Evolutionary conservation across 2,888 invertebrate genomes (phyloP).

Genomic region (Tricholauxania praeusta): DNA sequence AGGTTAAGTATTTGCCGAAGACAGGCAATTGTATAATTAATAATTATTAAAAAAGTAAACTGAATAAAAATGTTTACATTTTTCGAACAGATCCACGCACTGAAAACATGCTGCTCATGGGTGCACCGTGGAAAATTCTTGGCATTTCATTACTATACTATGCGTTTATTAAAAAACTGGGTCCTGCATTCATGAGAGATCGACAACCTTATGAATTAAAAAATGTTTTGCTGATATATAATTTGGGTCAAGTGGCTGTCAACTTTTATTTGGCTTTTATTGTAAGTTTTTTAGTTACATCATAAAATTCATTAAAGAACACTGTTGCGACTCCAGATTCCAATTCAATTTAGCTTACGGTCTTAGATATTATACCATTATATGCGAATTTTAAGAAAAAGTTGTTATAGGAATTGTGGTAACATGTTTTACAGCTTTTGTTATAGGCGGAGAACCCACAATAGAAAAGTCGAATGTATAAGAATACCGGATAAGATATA

Average conservation of each 20-base stretch:
- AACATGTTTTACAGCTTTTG: too few species aligned
- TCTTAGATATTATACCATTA: background rate
- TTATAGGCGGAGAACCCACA: too few species aligned
- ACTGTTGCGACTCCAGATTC: background rate
- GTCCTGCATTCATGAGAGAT: slow-evolving; percentile 78
- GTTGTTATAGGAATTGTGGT: too few species aligned
- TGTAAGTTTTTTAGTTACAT: background rate
- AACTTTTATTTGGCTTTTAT: slow-evolving; percentile 60
- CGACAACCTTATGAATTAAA: slow-evolving; percentile 74
- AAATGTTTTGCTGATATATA: slow-evolving; percentile 75
- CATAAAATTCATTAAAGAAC: too few species aligned
- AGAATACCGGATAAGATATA: too few species aligned
- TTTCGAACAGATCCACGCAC: slow-evolving; percentile 72
- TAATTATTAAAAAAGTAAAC: too few species aligned
- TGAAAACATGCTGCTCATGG: slow-evolving; percentile 75
- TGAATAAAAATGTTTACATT: background rate
- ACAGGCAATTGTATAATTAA: too few species aligned
- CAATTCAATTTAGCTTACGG: background rate
- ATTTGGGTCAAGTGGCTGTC: slow-evolving; percentile 74
- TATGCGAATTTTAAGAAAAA: too few species aligned
- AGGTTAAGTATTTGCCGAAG: too few species aligned
- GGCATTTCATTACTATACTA: slow-evolving; percentile 73
- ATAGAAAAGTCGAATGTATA: too few species aligned
- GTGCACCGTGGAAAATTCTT: slow-evolving; percentile 74
- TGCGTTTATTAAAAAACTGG: slow-evolving; percentile 75